Base-by-base conservation (phyloP, 2,888 invertebrate species). In the Quadriops clusia region DNA sequence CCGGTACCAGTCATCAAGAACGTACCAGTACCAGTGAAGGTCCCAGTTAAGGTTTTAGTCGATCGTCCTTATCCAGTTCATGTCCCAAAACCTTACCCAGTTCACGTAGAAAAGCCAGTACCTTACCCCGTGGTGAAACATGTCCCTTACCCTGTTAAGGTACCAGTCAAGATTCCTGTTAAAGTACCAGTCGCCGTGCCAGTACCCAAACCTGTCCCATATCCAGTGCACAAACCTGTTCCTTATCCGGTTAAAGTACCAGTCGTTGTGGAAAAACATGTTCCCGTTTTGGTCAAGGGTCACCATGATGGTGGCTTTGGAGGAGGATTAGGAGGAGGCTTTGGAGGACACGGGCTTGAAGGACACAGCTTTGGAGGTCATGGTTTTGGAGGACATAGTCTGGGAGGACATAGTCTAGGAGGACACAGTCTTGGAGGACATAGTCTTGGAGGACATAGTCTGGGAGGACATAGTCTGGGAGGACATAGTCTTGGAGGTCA, bases 1-100 rank as follows among this genome's bases (percentile, higher is more conserved):
- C 65, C 65, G 14, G 46, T 50, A 14, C 51, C 47, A 15, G 47
- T 59, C 8, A 78, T 78, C 58, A 81, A 76, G 65, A 74, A 70
- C 53, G 73, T 57, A 4, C 49, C 53, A 23, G 50, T 51, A 23
- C 53, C 57, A 10, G 56, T 60, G 2, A 71, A 73, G 1, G 67
- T 70, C 25, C 51, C 56, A 31, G 45, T 50, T 12, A 39, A 42
- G 12, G 42, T 46, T 12, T 47, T 41, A 11, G 43, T 50, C 6
- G 43, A 43, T 30, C 43, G 35, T 30, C 67, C 67, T 2, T 60
- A 63, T 2, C 67, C 68, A 2, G 65, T 65, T 2, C 60, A 58
- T 36, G 67, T 68, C 1, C 62, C 62, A 1, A 61, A 64, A 7
- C 66, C 67, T 1, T 45, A 47, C 41, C 48, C 50, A 38, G 64